These are phyloP conservation scores for Colostygia pectinataria DNA, from an alignment of 2,888 invertebrate genomes.

Conservation along the genomic window DNA sequence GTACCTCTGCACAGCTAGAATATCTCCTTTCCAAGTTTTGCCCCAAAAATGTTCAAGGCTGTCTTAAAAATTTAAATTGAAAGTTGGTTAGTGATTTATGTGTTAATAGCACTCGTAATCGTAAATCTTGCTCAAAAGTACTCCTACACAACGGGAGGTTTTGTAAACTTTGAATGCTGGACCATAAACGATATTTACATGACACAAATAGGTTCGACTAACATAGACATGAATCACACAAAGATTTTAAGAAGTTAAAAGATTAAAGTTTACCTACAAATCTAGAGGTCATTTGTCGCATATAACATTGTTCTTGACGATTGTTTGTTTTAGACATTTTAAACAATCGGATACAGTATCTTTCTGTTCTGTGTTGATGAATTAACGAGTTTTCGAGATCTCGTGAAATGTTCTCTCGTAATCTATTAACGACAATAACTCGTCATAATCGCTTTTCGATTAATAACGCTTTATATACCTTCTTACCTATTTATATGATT, in stretches of 20 bases:
- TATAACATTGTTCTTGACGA: too few species aligned
- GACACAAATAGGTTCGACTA: constrained; percentile 29
- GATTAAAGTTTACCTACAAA: constrained; percentile 1
- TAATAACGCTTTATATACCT: too few species aligned
- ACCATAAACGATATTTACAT: constrained; percentile 32
- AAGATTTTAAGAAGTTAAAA: too few species aligned
- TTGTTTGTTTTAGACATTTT: too few species aligned
- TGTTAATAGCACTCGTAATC: too few species aligned
- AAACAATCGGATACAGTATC: too few species aligned
- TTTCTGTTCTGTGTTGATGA: too few species aligned
- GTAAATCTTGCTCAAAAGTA: constrained; percentile 18
- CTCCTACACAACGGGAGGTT: constrained; percentile 16
- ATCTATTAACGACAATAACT: too few species aligned
- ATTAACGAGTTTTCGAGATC: too few species aligned
- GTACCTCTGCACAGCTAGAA: not conserved
- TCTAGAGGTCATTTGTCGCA: not conserved
- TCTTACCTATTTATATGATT: too few species aligned
- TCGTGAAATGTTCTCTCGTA: too few species aligned
- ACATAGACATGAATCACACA: constrained; percentile 27
- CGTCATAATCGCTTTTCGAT: too few species aligned
- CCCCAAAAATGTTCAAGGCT: not conserved
- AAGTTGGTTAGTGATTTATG: constrained; percentile 14
- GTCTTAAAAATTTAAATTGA: constrained; percentile 19
- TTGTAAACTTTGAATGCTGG: constrained; percentile 19
- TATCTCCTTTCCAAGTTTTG: not conserved